phyloP scores from a whole-genome alignment of 2,888 invertebrate species.

The Baccha elongata region DNA sequence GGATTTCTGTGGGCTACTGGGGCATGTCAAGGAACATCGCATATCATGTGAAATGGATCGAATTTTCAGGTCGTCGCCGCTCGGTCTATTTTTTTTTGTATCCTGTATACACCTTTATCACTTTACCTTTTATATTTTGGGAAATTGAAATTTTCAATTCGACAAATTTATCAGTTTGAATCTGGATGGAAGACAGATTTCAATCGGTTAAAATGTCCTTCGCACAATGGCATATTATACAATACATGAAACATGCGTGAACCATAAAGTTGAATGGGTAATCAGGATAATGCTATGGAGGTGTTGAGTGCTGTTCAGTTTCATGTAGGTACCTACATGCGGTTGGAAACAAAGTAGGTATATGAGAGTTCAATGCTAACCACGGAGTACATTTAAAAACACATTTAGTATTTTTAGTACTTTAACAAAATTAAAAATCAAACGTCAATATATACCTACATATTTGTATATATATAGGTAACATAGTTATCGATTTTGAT shows the following conservation, averaged over 20 bases:
- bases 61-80: neutral
- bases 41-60: constrained; percentile 42
- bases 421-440: neutral
- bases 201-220: constrained; percentile 64
- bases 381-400: neutral
- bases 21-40: constrained; percentile 34
- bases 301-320: constrained; percentile 27
- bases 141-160: constrained; percentile 68
- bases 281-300: constrained; percentile 47
- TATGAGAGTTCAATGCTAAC: neutral
- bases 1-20: constrained; percentile 41
- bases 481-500: too few species aligned
- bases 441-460: too few species aligned
- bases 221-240: constrained; percentile 26
- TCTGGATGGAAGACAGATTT: constrained; percentile 52
- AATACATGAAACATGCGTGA: constrained; percentile 6
- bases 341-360: neutral
- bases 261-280: constrained; percentile 43
- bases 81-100: constrained; percentile 6
- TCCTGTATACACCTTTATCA: constrained; percentile 21
- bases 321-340: constrained; percentile 1
- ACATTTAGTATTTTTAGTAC: neutral
- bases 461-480: too few species aligned
- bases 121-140: constrained; percentile 40
- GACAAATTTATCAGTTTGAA: constrained; percentile 62